A percentile compares a stretch with the other conserved stretches of the same genome.
Evolutionary conservation across 2,113 vertebrate genomes (phyloP).

Genomic region (Poeciliopsis turrubarensis): DNA sequence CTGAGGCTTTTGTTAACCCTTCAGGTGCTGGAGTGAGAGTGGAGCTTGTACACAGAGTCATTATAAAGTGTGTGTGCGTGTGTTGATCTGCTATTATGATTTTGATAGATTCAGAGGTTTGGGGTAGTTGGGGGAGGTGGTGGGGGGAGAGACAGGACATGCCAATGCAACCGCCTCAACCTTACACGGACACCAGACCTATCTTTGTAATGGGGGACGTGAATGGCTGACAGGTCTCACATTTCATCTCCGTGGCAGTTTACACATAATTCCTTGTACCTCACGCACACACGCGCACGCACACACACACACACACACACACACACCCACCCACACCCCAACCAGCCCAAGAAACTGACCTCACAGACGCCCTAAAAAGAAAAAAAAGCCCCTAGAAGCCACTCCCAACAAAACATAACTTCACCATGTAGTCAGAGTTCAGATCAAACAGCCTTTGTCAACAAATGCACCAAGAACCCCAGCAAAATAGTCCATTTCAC

Average conservation of each 20-base stretch:
- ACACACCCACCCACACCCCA: conserved; percentile 11
- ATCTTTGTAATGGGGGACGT: conserved; percentile 60
- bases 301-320: conserved; percentile 5
- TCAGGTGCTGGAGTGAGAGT: conserved; percentile 67
- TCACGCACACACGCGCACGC: not conserved
- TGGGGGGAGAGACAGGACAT: conserved; percentile 3
- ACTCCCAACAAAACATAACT: not conserved
- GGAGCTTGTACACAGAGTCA: conserved; percentile 44
- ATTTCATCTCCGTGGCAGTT: conserved; percentile 71
- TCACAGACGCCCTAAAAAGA: conserved; percentile 26
- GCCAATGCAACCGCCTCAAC: not conserved
- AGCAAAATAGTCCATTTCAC: not conserved
- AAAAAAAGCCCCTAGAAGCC: conserved; percentile 14
- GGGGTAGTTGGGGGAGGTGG: no score
- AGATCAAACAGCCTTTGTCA: not conserved
- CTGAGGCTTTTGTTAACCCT: conserved; percentile 88
- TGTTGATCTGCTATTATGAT: not conserved
- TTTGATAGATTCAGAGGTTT: not conserved
- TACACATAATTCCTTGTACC: conserved; percentile 49
- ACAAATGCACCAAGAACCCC: not conserved
- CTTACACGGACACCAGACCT: conserved; percentile 49
- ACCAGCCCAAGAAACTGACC: conserved; percentile 31
- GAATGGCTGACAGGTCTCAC: conserved; percentile 72
- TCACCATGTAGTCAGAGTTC: not conserved
- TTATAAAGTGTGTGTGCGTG: conserved; percentile 41